Evolutionary conservation across 2,797 vertebrate species (phyloP).

Genomic region (Hydrolagus colliei): DNA sequence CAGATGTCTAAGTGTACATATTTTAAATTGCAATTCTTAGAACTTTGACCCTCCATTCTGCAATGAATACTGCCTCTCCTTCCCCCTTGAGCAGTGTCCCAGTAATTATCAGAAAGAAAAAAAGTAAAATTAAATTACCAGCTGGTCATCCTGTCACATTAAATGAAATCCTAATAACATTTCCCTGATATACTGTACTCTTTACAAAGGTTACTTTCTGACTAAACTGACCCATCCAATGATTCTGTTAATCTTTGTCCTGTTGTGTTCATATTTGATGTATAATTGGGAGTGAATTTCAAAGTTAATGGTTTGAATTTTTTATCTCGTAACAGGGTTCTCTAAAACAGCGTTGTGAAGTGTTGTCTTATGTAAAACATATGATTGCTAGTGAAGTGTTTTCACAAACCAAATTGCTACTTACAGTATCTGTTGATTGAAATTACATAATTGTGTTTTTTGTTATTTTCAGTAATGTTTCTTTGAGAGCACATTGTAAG

Average conservation of each 20-base stretch:
- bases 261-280: background rate
- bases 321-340: background rate
- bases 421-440: background rate
- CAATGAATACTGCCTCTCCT: background rate
- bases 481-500: background rate
- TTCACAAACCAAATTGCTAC: background rate
- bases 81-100: slow-evolving; percentile 1
- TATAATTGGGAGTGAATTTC: slow-evolving; percentile 3
- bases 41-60: slow-evolving; percentile 20
- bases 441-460: background rate
- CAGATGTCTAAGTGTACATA: background rate
- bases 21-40: slow-evolving; percentile 16
- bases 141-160: slow-evolving; percentile 24
- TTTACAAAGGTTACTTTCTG: slow-evolving; percentile 27
- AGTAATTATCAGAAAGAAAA: slow-evolving; percentile 27
- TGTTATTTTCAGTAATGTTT: background rate
- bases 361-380: background rate
- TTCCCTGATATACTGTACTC: background rate
- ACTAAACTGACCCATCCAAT: background rate
- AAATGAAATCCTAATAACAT: slow-evolving; percentile 23
- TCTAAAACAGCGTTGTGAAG: background rate
- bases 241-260: background rate
- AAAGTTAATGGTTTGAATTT: background rate
- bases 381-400: background rate
- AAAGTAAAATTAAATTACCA: slow-evolving; percentile 32